These are phyloP conservation scores for Coelinius sp. DNA, from an alignment of 2,888 invertebrate genomes.

Conservation along the genomic window DNA sequence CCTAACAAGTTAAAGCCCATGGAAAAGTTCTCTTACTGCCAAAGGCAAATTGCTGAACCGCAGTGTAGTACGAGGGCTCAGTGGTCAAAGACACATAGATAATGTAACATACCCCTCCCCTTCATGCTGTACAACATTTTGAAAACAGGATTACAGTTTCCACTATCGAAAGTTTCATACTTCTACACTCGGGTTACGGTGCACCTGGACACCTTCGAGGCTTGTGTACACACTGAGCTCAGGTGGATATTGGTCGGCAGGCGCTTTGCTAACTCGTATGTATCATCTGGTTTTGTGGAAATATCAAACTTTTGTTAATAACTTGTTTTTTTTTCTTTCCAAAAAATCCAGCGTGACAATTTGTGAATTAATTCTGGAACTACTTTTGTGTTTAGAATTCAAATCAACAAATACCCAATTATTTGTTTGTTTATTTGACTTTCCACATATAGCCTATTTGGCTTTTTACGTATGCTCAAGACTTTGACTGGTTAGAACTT, in stretches of 20 bases:
- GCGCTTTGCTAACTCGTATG: constrained; percentile 7
- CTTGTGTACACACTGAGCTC: background rate
- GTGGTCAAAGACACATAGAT: constrained; percentile 47
- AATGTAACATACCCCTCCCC: constrained; percentile 60
- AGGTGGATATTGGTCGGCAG: constrained; percentile 25
- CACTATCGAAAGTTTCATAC: constrained; percentile 37
- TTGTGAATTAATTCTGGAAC: no score
- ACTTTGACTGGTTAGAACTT: no score
- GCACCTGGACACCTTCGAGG: constrained; percentile 53
- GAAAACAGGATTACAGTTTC: constrained; percentile 68
- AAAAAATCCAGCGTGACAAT: no score
- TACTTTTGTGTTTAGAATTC: no score
- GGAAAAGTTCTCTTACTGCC: constrained; percentile 19
- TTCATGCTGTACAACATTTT: constrained; percentile 59
- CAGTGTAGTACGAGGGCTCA: constrained; percentile 55
- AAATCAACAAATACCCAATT: no score
- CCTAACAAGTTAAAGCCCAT: constrained; percentile 36
- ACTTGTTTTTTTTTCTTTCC: no score
- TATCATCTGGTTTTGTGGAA: background rate
- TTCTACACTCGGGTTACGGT: constrained; percentile 32
- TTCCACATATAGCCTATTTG: no score
- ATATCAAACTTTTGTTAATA: no score
- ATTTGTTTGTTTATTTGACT: no score
- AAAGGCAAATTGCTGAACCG: constrained; percentile 34
- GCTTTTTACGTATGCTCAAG: no score